Percentiles rank a stretch among this genome's conserved stretches.
Evolutionary conservation across 2,113 vertebrate species (phyloP).

Genomic region (Clarias gariepinus): DNA sequence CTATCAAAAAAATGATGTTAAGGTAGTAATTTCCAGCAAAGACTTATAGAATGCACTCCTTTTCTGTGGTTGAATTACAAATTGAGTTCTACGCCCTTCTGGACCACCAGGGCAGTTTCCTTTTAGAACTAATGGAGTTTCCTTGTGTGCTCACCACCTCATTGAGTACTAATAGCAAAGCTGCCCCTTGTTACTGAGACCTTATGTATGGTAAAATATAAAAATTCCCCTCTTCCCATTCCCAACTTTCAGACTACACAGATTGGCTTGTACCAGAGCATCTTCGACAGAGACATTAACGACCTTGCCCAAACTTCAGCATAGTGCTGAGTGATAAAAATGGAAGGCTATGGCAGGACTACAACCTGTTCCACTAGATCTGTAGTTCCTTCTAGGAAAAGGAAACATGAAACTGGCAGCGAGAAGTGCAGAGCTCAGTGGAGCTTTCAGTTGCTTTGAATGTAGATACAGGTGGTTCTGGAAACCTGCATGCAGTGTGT

Average conservation of each 20-base stretch:
- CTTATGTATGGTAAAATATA: neutral
- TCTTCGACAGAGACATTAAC: neutral
- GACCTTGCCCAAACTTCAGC: neutral
- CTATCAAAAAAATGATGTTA: neutral
- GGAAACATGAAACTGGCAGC: neutral
- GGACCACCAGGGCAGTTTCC: neutral
- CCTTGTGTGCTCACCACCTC: neutral
- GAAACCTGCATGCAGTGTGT: neutral
- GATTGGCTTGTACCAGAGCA: neutral
- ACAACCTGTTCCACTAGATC: neutral
- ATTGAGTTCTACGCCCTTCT: neutral
- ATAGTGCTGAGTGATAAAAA: neutral
- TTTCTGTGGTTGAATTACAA: constrained; percentile 1
- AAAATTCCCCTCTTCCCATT: neutral
- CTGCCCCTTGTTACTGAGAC: neutral
- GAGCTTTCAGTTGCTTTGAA: neutral
- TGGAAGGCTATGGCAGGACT: neutral
- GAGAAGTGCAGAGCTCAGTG: neutral
- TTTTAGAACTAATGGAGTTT: neutral
- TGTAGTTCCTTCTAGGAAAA: neutral
- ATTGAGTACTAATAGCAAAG: neutral
- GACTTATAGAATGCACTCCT: neutral
- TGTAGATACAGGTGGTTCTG: neutral
- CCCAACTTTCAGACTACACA: neutral
- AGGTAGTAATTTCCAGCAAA: neutral